Base-by-base conservation (phyloP, 2,113 vertebrate species). In the Conger conger region DNA sequence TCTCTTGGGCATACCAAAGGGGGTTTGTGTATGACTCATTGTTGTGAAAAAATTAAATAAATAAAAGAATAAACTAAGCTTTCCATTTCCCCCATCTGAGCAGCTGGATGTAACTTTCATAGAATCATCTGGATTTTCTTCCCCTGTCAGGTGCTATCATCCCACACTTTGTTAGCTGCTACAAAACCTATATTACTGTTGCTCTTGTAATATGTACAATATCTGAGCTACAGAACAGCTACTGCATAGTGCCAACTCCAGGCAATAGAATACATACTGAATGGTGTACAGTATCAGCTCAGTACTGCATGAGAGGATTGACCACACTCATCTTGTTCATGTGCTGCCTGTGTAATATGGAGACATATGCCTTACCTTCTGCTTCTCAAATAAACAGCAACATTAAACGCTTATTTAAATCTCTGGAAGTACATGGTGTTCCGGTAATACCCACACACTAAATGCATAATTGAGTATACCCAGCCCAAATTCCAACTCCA, bases 1-100 rank as follows among this genome's bases (percentile, higher is more conserved):
- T 88, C 86, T 73, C 83, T 83, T 54, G 16, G 35, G 30, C 82
- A 84, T 79, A 76, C 18, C 57, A 20, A 27, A n/a, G 8, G 45
- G 78, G 80, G 82, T 40, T 53, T 76, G 68, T 87, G 78, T 54
- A 81, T 84, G 78, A 87, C 30, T 86, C 35, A 81, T 37, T 57
- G 36, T 27, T 79, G 78, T 27, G 53, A 76, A 83, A 40, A 0
- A 79, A 84, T n/a, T 35, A 57, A 77, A 63, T 42, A 37, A 35
- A 76, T 42, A 13, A 27, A 57, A n/a, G 37, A 63, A 23, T 37
- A 27, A 82, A 50, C 18, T 9, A 0, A 16, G 20, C 27, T 50
- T 33, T 53, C n/a, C 42, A 27, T 50, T 50, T 53, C 57, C n/a
- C 38, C 42, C 27, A 23, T 23, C 37, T 45, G 37, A 40, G 9